Conservation (phyloP, 92 coral and sea anemone species). For the Palythoa grandis region DNA sequence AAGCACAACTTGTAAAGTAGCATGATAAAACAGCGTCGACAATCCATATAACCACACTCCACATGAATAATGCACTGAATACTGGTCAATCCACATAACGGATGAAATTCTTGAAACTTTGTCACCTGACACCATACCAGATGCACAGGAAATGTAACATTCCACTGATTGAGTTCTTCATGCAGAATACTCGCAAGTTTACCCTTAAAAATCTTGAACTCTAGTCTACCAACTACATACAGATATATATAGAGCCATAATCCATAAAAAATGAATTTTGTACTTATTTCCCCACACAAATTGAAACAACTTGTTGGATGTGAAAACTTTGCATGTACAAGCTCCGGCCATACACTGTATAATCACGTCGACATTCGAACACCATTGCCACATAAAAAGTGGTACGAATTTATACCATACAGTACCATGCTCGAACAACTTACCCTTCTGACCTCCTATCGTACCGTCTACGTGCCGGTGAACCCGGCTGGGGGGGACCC, state of each 20-base stretch:
- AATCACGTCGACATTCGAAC: slow-evolving; percentile 18
- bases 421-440: slow-evolving; percentile 50
- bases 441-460: slow-evolving; percentile 97
- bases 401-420: background rate
- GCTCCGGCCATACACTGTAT: background rate
- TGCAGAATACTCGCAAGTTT: background rate
- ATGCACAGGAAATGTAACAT: background rate
- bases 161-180: background rate
- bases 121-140: background rate
- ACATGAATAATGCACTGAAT: background rate
- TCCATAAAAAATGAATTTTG: slow-evolving; percentile 14
- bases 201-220: background rate
- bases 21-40: background rate
- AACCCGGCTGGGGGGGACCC: slow-evolving; percentile 65
- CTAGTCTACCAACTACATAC: slow-evolving; percentile 6
- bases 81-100: background rate
- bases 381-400: slow-evolving; percentile 15
- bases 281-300: background rate
- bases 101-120: background rate
- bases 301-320: background rate
- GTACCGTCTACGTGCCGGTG: slow-evolving; percentile 88
- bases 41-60: background rate
- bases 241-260: slow-evolving; percentile 20
- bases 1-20: too few species aligned
- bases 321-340: background rate